A percentile compares a stretch with the other conserved stretches of the same genome.
Evolutionary conservation across 2,113 vertebrate species (phyloP).

Genomic region (Lepus timidus): DNA sequence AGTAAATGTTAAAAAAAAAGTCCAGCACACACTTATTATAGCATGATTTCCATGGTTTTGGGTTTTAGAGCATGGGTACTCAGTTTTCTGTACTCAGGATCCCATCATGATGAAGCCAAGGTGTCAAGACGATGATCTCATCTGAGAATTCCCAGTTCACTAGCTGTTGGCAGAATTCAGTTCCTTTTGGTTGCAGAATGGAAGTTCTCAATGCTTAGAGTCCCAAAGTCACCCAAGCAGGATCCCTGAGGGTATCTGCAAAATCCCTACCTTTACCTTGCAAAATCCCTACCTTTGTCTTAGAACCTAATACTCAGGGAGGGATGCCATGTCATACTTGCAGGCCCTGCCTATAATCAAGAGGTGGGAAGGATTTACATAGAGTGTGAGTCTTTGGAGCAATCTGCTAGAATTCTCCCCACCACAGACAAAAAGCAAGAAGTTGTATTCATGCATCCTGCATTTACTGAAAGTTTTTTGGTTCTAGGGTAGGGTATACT

Average conservation of each 20-base stretch:
- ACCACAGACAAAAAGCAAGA: neutral
- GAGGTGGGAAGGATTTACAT: accelerated
- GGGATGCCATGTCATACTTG: too few relatives aligned
- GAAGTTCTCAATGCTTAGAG: neutral
- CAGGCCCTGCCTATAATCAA: neutral
- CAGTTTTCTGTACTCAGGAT: neutral
- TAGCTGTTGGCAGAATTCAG: neutral
- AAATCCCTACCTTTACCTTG: neutral
- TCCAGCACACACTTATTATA: too few relatives aligned
- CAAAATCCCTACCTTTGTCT: neutral
- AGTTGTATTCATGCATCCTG: neutral
- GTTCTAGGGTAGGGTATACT: neutral
- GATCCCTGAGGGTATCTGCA: neutral
- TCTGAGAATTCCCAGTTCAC: neutral
- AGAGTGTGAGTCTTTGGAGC: neutral
- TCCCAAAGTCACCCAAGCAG: too few relatives aligned
- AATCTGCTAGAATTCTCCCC: neutral
- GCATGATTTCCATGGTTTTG: neutral
- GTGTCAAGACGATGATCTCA: neutral
- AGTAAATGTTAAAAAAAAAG: too few relatives aligned
- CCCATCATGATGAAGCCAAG: neutral
- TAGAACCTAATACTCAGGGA: neutral
- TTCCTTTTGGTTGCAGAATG: neutral
- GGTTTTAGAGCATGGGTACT: neutral
- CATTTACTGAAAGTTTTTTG: neutral